Conservation (phyloP, 2,797 vertebrate genomes). For the Merluccius polli region DNA sequence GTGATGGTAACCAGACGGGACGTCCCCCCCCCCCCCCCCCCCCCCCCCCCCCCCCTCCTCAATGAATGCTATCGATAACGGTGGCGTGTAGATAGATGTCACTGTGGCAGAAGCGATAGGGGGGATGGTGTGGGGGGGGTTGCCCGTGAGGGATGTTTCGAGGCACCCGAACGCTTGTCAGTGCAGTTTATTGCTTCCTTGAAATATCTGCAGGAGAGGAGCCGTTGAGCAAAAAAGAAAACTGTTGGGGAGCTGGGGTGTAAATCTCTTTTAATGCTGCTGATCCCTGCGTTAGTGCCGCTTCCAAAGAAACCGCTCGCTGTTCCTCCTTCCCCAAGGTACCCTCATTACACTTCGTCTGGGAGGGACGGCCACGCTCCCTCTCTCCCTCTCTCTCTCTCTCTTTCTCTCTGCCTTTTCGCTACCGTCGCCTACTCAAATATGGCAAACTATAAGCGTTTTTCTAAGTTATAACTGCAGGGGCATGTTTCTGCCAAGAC, state of each 20-base stretch:
- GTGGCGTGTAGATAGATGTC: background rate
- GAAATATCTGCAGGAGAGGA: slow-evolving; percentile 72
- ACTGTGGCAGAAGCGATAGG: slow-evolving; percentile 48
- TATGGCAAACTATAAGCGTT: slow-evolving; percentile 68
- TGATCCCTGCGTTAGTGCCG: slow-evolving; percentile 63
- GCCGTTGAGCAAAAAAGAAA: slow-evolving; percentile 66
- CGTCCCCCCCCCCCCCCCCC: background rate
- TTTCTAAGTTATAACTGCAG: slow-evolving; percentile 63
- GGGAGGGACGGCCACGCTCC: slow-evolving; percentile 63
- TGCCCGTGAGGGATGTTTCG: slow-evolving; percentile 65
- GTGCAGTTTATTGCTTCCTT: slow-evolving; percentile 72
- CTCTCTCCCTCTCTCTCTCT: slow-evolving; percentile 24
- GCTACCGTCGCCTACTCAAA: slow-evolving; percentile 55
- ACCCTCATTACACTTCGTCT: slow-evolving; percentile 63
- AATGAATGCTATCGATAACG: background rate
- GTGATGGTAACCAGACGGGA: slow-evolving; percentile 37
- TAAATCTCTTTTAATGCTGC: slow-evolving; percentile 78
- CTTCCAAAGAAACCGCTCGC: slow-evolving; percentile 60
- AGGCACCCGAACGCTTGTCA: slow-evolving; percentile 64
- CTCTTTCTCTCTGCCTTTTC: background rate
- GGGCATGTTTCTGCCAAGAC: slow-evolving; percentile 60
- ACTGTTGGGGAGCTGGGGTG: slow-evolving; percentile 60
- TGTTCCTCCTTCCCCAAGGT: slow-evolving; percentile 57
- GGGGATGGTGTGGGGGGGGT: slow-evolving; percentile 36
- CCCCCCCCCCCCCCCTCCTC: background rate